Base-by-base conservation (phyloP, 2,888 invertebrate species). In the Volucella zonaria region DNA sequence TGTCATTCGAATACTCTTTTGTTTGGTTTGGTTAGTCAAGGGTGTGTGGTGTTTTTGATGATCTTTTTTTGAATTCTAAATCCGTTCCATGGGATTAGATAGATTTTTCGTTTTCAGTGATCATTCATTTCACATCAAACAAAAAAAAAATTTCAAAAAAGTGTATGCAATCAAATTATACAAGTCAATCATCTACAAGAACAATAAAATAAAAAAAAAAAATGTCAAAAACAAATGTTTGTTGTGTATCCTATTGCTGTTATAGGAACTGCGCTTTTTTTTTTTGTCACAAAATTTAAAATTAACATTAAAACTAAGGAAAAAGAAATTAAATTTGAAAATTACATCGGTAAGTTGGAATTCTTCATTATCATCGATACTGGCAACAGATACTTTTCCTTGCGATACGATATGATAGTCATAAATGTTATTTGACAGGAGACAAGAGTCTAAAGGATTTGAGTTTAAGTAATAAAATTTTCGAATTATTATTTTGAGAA, bases 391-490 rank as follows among this genome's bases (percentile, higher is more conserved):
- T 89, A 95, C 95, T 94, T 97, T 97, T 93, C 98, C 98, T 94
- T 98, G 98, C 92, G 97, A 95, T 92, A 97, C 94, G 95, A 96
- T 97, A 94, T 95, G 93, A 94, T 97, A 98, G 93, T 96, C 96
- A 93, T 93, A 93, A 93, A 97, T 92, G 93, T 97, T 95, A 93
- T 96, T 94, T 91, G 94, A 94, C 92, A 97, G 94, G 92, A 95
- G 92, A 94, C 96, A 95, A 88, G 51, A 18, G 1, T 89, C 92
- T 92, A 89, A 87, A 58, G 61, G 68, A 74, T 75, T 80, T 70
- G 77, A 73, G 76, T 85, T 80, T 80, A 75, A 77, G 76, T 85
- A 85, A 80, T 73, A 73, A 71, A 58, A 66, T 75, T 31, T 49
- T 31, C 38, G 40, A 47, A 77, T 85, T 85, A 81, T 59, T 77